phyloP scores from a whole-genome alignment of 2,113 vertebrate species.

The Hippoglossus stenolepis region DNA sequence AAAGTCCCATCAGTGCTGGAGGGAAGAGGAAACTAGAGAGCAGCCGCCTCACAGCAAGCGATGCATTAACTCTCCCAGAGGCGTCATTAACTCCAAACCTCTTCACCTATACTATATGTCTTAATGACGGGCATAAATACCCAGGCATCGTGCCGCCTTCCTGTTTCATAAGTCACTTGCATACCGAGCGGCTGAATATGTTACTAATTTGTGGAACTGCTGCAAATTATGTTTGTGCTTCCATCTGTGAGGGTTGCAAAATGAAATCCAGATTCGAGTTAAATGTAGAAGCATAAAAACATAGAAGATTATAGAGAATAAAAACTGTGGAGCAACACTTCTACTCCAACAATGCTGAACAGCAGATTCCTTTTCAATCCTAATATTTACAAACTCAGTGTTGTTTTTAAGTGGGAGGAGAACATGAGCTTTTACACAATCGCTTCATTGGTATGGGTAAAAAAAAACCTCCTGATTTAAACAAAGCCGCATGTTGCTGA shows the following conservation, averaged over 20 bases:
- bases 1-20: constrained; percentile 16
- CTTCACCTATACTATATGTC: constrained; percentile 18
- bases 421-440: not conserved
- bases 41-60: not conserved
- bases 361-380: constrained; percentile 13
- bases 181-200: constrained; percentile 35
- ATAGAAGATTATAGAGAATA: not conserved
- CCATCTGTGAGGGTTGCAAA: constrained; percentile 21
- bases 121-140: constrained; percentile 44
- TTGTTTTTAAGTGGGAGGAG: not conserved
- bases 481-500: constrained; percentile 51
- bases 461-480: constrained; percentile 42
- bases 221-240: constrained; percentile 36
- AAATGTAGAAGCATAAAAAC: constrained; percentile 1
- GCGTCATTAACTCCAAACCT: constrained; percentile 43
- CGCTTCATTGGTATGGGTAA: constrained; percentile 3
- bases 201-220: constrained; percentile 23
- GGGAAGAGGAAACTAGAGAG: constrained; percentile 42
- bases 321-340: constrained; percentile 7
- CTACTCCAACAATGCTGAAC: not conserved
- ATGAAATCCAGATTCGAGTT: constrained; percentile 64
- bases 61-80: constrained; percentile 39
- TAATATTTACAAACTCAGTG: constrained; percentile 18
- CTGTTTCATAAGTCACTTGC: constrained; percentile 24
- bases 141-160: constrained; percentile 20